These are phyloP conservation scores for Tympanoctomys barrerae DNA, from an alignment of 2,797 vertebrate species.

Conservation along the genomic window DNA sequence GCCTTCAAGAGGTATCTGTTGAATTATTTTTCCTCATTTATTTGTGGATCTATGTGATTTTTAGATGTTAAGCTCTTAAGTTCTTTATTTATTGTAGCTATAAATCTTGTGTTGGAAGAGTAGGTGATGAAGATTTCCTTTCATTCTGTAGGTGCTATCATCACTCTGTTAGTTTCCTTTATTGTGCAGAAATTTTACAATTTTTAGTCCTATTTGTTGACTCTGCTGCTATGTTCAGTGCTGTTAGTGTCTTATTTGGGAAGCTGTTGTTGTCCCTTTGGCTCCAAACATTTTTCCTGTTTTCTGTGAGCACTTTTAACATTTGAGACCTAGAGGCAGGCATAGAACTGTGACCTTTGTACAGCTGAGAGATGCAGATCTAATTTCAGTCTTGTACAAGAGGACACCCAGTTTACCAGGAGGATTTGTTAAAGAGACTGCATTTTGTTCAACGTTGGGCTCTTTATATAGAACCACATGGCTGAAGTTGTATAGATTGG, in stretches of 20 bases:
- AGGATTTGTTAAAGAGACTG: not conserved
- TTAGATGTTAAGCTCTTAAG: not conserved
- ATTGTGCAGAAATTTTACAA: not conserved
- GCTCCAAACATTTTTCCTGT: not conserved
- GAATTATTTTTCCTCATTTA: not conserved
- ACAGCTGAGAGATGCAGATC: not conserved
- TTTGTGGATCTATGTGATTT: not conserved
- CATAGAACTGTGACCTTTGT: not conserved
- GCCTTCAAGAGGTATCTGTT: not conserved
- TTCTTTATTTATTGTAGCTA: too few relatives aligned
- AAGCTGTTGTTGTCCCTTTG: not conserved
- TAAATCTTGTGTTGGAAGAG: too few relatives aligned
- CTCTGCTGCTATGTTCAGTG: not conserved
- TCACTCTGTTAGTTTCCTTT: not conserved
- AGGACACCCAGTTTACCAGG: not conserved
- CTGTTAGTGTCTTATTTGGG: not conserved
- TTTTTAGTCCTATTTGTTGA: not conserved
- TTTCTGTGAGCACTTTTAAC: not conserved
- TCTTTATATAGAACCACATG: not conserved
- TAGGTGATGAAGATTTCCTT: not conserved
- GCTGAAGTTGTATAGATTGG: not conserved
- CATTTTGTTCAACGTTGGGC: not conserved
- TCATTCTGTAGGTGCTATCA: not conserved
- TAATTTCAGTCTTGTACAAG: not conserved
- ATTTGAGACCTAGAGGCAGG: not conserved